A percentile compares a stretch with the other conserved stretches of the same genome.
Evolutionary conservation across 1,140 invertebrate species (phyloP).

Genomic region (Lepidurus apus): DNA sequence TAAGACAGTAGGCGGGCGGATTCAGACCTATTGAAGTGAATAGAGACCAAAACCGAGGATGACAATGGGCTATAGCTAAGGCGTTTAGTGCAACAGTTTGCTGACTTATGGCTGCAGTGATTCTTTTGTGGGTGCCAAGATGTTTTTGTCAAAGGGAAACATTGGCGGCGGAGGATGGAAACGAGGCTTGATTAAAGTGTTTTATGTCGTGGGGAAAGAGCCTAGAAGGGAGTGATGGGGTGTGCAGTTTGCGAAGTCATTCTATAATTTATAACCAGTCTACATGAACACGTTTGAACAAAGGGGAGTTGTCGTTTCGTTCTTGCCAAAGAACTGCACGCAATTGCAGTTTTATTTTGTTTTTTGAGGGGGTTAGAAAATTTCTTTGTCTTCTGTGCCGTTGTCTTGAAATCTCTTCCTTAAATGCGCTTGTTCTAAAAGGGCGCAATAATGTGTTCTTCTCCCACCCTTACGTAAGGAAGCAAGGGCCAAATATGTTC

Average conservation of each 20-base stretch:
- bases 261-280: neutral
- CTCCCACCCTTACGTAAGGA: neutral
- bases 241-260: neutral
- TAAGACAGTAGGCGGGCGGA: slow-evolving; percentile 11
- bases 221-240: neutral
- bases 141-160: neutral
- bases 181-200: neutral
- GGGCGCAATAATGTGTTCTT: neutral
- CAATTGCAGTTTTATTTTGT: too few relatives aligned
- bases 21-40: neutral
- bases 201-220: neutral
- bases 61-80: neutral
- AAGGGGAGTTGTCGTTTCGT: neutral
- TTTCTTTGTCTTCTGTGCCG: neutral
- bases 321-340: neutral
- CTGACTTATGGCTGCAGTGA: slow-evolving; percentile 6
- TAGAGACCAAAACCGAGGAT: neutral
- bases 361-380: neutral
- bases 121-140: neutral
- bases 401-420: neutral
- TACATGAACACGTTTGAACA: neutral
- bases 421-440: neutral
- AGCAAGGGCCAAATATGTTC: slow-evolving; percentile 13
- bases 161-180: neutral
- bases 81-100: slow-evolving; percentile 17